phyloP scores from a whole-genome alignment of 2,888 invertebrate species.

The Vandiemenella viatica region DNA sequence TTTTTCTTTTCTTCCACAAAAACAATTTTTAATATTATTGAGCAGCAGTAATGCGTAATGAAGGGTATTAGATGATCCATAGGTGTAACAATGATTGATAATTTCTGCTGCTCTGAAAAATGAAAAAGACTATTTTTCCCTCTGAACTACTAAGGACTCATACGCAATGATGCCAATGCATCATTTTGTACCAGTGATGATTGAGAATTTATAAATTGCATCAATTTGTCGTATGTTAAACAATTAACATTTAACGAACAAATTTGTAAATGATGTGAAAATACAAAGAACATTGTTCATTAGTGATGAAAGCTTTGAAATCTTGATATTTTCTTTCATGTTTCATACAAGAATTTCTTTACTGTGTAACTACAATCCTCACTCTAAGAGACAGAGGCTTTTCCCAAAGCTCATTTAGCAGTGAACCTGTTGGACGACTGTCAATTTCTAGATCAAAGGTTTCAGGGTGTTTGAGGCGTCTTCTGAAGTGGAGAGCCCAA shows the following conservation, averaged over 20 bases:
- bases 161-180: too few species aligned
- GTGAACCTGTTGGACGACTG: conserved; percentile 27
- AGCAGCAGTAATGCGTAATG: too few species aligned
- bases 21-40: too few species aligned
- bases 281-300: neutral
- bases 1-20: too few species aligned
- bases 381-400: conserved; percentile 38
- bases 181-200: too few species aligned
- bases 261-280: neutral
- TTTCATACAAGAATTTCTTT: conserved; percentile 8
- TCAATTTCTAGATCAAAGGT: conserved; percentile 40
- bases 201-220: too few species aligned
- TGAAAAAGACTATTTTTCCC: too few species aligned
- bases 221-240: too few species aligned
- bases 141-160: too few species aligned
- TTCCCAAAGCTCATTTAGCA: conserved; percentile 31
- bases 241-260: neutral
- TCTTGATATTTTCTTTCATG: neutral
- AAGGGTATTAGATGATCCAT: too few species aligned
- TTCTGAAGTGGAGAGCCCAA: conserved; percentile 43
- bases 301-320: neutral
- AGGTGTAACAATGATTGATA: too few species aligned
- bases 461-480: conserved; percentile 36
- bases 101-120: too few species aligned
- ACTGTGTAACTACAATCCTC: conserved; percentile 35